These are phyloP conservation scores for Oreochromis mossambicus DNA, from an alignment of 2,797 vertebrate genomes.

Conservation along the genomic window DNA sequence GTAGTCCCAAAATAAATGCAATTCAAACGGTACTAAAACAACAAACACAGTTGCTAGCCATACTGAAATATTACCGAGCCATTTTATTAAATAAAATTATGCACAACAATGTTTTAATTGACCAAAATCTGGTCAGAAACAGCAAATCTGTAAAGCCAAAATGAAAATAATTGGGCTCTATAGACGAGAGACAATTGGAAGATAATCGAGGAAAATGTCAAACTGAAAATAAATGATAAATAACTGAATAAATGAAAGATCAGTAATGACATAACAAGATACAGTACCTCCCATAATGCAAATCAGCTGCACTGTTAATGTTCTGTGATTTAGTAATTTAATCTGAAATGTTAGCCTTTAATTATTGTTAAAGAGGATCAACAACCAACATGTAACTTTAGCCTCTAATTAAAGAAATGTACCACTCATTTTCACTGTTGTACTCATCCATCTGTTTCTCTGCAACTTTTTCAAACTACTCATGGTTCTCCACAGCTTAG, in stretches of 20 bases:
- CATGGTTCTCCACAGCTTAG: neutral
- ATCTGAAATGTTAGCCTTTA: neutral
- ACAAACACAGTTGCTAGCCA: neutral
- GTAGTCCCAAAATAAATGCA: neutral
- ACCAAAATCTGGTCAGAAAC: neutral
- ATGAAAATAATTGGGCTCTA: neutral
- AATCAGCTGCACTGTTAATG: neutral
- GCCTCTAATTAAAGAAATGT: neutral
- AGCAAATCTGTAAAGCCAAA: neutral
- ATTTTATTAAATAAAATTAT: neutral
- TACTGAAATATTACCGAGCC: neutral
- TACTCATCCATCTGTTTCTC: neutral
- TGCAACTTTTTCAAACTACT: neutral
- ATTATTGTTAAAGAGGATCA: neutral
- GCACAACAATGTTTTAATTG: neutral
- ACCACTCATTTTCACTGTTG: neutral
- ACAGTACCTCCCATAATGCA: neutral
- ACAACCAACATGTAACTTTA: neutral
- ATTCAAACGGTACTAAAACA: neutral
- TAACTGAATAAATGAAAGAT: neutral
- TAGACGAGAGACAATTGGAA: neutral
- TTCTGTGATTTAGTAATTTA: neutral
- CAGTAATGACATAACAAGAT: neutral
- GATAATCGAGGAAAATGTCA: accelerated
- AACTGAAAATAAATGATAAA: neutral